Conservation (phyloP, 2,113 vertebrate species). For the Pteronura brasiliensis region DNA sequence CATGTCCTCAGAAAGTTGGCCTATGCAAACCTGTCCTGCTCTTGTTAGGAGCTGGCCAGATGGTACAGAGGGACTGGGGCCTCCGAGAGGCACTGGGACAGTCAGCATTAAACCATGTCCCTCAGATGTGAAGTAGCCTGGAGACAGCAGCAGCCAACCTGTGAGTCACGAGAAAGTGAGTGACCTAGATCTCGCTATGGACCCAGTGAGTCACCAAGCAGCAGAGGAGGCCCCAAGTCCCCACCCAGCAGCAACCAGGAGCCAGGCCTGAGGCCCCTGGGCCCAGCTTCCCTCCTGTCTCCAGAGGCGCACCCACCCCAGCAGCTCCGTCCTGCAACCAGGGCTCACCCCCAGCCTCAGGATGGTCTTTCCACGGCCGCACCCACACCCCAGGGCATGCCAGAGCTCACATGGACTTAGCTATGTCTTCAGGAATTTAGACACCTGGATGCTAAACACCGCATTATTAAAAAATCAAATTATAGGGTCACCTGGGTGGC, state of each 20-base stretch:
- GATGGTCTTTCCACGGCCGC: fast-evolving
- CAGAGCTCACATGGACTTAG: fast-evolving
- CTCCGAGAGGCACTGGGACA: not conserved
- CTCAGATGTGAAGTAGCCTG: not conserved
- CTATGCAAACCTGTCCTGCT: not conserved
- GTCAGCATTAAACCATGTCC: not conserved
- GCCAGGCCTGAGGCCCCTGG: fast-evolving
- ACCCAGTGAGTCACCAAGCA: not conserved
- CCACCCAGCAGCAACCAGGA: not conserved
- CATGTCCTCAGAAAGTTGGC: not conserved
- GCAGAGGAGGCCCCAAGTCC: not conserved
- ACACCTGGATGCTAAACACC: not conserved
- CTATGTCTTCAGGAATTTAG: not conserved
- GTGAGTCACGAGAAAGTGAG: not conserved
- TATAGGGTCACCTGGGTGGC: no score
- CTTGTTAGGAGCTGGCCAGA: not conserved
- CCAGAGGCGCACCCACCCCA: not conserved
- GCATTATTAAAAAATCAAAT: not conserved
- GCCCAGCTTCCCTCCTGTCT: not conserved
- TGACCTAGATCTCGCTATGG: not conserved
- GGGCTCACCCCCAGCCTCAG: not conserved
- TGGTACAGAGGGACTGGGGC: not conserved
- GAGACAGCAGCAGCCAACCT: not conserved
- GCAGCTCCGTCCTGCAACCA: no score
- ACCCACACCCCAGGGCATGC: no score